Evolutionary conservation across 2,888 invertebrate species (phyloP).

Genomic region (Calameuta pallipes): DNA sequence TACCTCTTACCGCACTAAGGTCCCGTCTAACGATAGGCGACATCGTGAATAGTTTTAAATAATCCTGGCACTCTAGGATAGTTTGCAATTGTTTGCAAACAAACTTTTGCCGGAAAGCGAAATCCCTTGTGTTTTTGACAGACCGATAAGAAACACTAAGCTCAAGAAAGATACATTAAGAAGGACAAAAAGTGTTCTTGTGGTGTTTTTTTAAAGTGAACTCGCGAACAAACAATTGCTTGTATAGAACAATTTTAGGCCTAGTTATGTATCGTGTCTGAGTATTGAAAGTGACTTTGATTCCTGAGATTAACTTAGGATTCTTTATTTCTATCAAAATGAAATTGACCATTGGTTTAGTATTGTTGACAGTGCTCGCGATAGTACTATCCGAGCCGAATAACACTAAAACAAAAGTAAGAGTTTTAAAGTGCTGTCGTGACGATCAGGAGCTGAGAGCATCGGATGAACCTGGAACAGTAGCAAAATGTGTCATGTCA

Average conservation of each 20-base stretch:
- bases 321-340: background rate
- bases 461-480: slow-evolving; percentile 46
- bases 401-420: slow-evolving; percentile 38
- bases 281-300: background rate
- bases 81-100: background rate
- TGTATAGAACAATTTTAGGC: background rate
- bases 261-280: background rate
- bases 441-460: slow-evolving; percentile 67
- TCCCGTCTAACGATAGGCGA: background rate
- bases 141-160: background rate
- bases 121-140: background rate
- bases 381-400: background rate
- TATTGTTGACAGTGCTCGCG: background rate
- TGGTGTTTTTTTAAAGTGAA: background rate
- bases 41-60: background rate
- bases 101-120: background rate
- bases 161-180: background rate
- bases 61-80: background rate
- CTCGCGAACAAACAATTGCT: background rate
- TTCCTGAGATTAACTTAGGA: background rate
- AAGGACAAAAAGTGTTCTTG: background rate
- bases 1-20: background rate
- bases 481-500: slow-evolving; percentile 50
- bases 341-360: background rate
- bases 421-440: slow-evolving; percentile 70